Evolutionary conservation across 2,888 invertebrate genomes (phyloP).

Genomic region (Harpalus rufipes): DNA sequence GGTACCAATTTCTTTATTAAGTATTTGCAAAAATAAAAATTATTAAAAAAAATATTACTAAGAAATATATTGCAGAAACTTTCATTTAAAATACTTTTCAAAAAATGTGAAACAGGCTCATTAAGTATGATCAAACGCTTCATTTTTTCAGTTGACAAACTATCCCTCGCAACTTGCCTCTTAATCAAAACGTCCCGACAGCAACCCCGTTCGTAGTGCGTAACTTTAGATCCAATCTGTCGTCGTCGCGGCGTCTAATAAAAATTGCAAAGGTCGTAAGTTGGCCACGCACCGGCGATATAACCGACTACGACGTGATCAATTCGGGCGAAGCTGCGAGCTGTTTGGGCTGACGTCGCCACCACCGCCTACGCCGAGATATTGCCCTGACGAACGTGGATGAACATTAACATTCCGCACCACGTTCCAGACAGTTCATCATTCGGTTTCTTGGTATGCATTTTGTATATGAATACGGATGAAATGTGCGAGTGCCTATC

Average conservation of each 20-base stretch:
- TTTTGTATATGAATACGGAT: constrained; percentile 40
- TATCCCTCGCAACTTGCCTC: not conserved
- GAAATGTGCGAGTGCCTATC: constrained; percentile 23
- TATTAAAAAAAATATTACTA: too few relatives aligned
- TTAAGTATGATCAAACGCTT: not conserved
- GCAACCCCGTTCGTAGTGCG: not conserved
- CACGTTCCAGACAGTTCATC: constrained; percentile 47
- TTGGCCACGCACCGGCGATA: constrained; percentile 52
- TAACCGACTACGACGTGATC: constrained; percentile 59
- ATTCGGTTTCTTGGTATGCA: constrained; percentile 38
- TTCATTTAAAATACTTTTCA: too few relatives aligned
- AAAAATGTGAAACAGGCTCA: too few relatives aligned
- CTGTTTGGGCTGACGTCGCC: constrained; percentile 32
- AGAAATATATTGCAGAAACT: too few relatives aligned
- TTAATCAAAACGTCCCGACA: not conserved
- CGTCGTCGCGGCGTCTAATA: constrained; percentile 47
- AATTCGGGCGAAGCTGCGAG: constrained; percentile 31
- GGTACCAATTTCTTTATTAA: too few relatives aligned
- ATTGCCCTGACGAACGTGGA: constrained; percentile 29
- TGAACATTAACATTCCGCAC: constrained; percentile 46
- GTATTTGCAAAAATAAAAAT: too few relatives aligned
- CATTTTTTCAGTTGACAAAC: not conserved
- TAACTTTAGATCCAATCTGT: not conserved
- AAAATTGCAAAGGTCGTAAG: constrained; percentile 58
- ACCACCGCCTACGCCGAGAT: constrained; percentile 19